These are phyloP conservation scores for Leguminivora glycinivorella DNA, from an alignment of 1,140 invertebrate genomes.

Conservation along the genomic window DNA sequence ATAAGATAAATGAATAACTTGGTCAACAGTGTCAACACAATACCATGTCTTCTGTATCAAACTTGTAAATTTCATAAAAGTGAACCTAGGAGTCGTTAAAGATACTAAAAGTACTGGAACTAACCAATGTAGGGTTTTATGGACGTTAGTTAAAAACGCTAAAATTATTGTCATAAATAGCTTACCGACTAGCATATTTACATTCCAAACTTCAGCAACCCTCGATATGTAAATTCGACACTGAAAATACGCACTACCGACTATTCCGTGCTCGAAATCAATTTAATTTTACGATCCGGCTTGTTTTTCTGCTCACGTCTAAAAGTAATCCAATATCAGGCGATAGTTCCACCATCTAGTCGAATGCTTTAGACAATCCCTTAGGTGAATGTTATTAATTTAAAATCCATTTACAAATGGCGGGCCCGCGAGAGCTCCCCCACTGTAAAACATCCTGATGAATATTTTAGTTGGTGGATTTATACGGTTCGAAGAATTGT, in stretches of 20 bases:
- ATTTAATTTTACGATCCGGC: constrained; percentile 19
- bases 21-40: too few relatives aligned
- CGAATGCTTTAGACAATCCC: constrained; percentile 42
- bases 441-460: constrained; percentile 45
- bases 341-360: constrained; percentile 32
- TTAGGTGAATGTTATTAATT: constrained; percentile 42
- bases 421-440: constrained; percentile 30
- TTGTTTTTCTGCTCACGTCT: constrained; percentile 17
- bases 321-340: constrained; percentile 21
- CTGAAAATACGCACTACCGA: background rate
- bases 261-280: background rate
- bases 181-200: too few relatives aligned
- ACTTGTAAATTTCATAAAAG: too few relatives aligned
- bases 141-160: too few relatives aligned
- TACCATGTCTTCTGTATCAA: too few relatives aligned
- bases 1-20: too few relatives aligned
- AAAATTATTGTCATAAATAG: too few relatives aligned
- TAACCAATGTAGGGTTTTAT: too few relatives aligned
- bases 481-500: constrained; percentile 13
- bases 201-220: too few relatives aligned
- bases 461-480: constrained; percentile 41
- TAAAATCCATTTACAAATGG: constrained; percentile 52
- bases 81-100: too few relatives aligned
- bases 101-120: too few relatives aligned
- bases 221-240: too few relatives aligned